phyloP scores from a whole-genome alignment of 1,140 invertebrate genomes.

The Nilaparvata lugens region DNA sequence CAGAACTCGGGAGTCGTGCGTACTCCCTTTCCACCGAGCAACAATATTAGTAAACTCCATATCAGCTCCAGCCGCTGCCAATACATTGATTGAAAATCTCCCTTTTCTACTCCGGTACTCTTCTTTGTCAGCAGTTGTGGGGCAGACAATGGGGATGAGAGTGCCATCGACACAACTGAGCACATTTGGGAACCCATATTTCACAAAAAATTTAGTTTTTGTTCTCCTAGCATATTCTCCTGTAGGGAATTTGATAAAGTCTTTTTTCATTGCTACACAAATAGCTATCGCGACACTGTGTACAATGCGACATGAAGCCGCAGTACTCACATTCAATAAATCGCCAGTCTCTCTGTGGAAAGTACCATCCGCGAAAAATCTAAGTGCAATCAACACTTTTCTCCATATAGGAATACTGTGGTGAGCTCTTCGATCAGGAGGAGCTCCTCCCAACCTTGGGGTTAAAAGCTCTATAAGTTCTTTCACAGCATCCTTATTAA shows the following conservation, averaged over 20 bases:
- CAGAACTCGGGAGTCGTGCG: slow-evolving; percentile 4
- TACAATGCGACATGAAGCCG: not conserved
- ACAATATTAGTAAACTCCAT: slow-evolving; percentile 10
- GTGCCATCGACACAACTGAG: slow-evolving; percentile 1
- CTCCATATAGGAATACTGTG: not conserved
- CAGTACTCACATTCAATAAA: too few relatives aligned
- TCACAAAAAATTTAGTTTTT: slow-evolving; percentile 2
- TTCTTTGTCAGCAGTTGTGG: slow-evolving; percentile 4
- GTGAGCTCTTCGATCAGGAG: not conserved
- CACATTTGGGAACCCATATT: slow-evolving; percentile 1
- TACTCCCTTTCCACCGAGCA: not conserved
- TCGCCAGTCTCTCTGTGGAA: slow-evolving; percentile 5
- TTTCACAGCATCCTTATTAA: too few relatives aligned
- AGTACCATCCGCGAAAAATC: slow-evolving; percentile 2
- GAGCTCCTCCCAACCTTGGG: not conserved
- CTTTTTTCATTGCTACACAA: not conserved
- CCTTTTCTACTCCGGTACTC: slow-evolving; percentile 3
- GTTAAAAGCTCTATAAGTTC: not conserved
- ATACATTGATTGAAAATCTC: not conserved
- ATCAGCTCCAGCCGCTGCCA: slow-evolving; percentile 5
- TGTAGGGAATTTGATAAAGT: not conserved
- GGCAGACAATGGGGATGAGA: not conserved
- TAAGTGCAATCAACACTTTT: slow-evolving; percentile 8
- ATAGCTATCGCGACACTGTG: slow-evolving; percentile 4
- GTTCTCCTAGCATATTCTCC: not conserved